phyloP scores from a whole-genome alignment of 2,888 invertebrate species.

The Drosophila merina region DNA sequence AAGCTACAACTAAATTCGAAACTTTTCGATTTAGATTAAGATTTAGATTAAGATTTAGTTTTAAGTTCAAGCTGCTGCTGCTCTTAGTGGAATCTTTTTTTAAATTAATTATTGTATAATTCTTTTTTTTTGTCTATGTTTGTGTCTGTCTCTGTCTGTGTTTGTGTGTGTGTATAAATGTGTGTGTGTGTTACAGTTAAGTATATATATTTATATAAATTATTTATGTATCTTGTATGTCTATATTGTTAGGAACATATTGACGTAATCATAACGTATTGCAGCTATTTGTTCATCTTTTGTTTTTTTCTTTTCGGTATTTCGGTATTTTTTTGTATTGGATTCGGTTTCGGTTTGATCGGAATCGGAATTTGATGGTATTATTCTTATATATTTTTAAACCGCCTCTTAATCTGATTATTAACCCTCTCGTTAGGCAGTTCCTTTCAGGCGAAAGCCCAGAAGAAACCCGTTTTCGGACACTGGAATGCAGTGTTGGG shows the following conservation, averaged over 20 bases:
- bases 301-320: conserved; percentile 49
- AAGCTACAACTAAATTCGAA: conserved; percentile 7
- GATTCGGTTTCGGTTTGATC: conserved; percentile 34
- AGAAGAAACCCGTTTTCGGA: neutral
- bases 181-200: conserved; percentile 45
- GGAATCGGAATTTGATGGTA: conserved; percentile 21
- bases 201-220: conserved; percentile 54
- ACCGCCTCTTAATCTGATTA: conserved; percentile 20
- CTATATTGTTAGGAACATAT: conserved; percentile 84
- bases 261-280: conserved; percentile 84
- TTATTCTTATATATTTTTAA: conserved; percentile 13
- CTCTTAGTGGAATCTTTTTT: conserved; percentile 33
- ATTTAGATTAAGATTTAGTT: conserved; percentile 22
- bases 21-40: neutral
- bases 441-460: conserved; percentile 7
- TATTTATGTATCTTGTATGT: conserved; percentile 69
- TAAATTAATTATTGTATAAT: conserved; percentile 47
- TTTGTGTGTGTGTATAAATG: conserved; percentile 13
- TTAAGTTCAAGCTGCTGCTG: conserved; percentile 32
- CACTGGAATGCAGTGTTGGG: neutral
- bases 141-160: conserved; percentile 9
- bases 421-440: conserved; percentile 37
- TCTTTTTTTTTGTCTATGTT: conserved; percentile 7
- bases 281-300: conserved; percentile 82
- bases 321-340: conserved; percentile 39